Conservation (phyloP, 2,797 vertebrate species). For the Takifugu ocellatus region DNA sequence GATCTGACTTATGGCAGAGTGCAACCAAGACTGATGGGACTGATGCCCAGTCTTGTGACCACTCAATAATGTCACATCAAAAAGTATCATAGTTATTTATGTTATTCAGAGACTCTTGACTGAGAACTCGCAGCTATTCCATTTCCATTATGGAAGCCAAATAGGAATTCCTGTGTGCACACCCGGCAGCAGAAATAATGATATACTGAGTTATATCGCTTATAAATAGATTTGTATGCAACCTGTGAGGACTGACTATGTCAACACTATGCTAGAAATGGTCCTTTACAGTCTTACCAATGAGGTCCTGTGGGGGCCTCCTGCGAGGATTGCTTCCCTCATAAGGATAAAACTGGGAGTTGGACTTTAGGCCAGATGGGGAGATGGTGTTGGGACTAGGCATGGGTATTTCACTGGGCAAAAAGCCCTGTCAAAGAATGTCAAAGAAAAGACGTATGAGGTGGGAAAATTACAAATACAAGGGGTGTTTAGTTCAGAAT, state of each 20-base stretch:
- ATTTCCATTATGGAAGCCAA: constrained; percentile 38
- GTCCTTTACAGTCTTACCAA: constrained; percentile 77
- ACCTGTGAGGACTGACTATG: background rate
- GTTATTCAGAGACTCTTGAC: constrained; percentile 8
- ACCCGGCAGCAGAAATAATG: constrained; percentile 40
- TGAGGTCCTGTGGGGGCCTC: constrained; percentile 80
- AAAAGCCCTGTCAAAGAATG: constrained; percentile 78
- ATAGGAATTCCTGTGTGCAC: constrained; percentile 42
- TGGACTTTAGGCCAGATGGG: constrained; percentile 82
- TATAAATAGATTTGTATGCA: constrained; percentile 14
- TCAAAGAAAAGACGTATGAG: no score
- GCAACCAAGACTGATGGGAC: constrained; percentile 15
- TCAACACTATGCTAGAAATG: background rate
- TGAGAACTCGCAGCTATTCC: constrained; percentile 12
- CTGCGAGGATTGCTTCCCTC: constrained; percentile 73
- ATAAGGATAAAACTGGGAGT: constrained; percentile 87
- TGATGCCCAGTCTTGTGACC: constrained; percentile 26
- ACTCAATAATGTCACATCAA: constrained; percentile 36
- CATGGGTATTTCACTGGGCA: constrained; percentile 85
- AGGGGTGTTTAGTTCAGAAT: no score
- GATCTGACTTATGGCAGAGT: constrained; percentile 7
- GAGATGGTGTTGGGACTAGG: constrained; percentile 84
- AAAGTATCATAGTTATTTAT: constrained; percentile 27
- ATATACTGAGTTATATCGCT: constrained; percentile 23
- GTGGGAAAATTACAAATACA: no score